Percentiles rank a stretch among this genome's conserved stretches.
Conservation (phyloP, 2,113 vertebrate species). For the Thalassoma bifasciatum region DNA sequence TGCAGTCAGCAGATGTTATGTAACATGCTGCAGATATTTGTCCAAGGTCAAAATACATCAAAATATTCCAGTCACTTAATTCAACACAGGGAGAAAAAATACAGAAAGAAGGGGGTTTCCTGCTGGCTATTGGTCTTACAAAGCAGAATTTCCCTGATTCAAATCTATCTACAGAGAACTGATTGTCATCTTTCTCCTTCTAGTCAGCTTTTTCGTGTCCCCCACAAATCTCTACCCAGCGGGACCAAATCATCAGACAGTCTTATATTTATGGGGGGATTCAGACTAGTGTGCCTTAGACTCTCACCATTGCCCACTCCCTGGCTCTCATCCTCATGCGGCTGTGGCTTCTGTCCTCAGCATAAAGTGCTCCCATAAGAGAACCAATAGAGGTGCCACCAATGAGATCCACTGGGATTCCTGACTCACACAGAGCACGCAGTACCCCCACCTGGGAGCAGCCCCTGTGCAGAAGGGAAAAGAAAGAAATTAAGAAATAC, state of each 20-base stretch:
- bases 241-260: neutral
- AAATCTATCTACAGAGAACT: neutral
- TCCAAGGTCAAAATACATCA: slow-evolving; percentile 16
- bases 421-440: slow-evolving; percentile 87
- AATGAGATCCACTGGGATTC: slow-evolving; percentile 93
- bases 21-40: neutral
- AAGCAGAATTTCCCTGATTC: neutral
- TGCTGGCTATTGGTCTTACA: neutral
- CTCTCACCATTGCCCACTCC: slow-evolving; percentile 94
- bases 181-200: neutral
- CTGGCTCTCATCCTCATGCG: slow-evolving; percentile 90
- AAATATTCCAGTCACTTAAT: neutral
- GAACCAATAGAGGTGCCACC: slow-evolving; percentile 94
- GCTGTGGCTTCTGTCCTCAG: slow-evolving; percentile 90
- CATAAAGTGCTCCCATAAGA: slow-evolving; percentile 92
- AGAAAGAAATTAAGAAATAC: neutral
- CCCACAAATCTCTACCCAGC: neutral
- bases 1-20: slow-evolving; percentile 4
- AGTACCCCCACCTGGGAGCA: slow-evolving; percentile 94
- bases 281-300: neutral
- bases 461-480: slow-evolving; percentile 82
- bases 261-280: neutral
- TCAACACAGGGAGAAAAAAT: neutral
- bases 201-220: neutral
- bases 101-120: neutral